Conservation (phyloP, 2,888 invertebrate species). For the Xanthia togata region DNA sequence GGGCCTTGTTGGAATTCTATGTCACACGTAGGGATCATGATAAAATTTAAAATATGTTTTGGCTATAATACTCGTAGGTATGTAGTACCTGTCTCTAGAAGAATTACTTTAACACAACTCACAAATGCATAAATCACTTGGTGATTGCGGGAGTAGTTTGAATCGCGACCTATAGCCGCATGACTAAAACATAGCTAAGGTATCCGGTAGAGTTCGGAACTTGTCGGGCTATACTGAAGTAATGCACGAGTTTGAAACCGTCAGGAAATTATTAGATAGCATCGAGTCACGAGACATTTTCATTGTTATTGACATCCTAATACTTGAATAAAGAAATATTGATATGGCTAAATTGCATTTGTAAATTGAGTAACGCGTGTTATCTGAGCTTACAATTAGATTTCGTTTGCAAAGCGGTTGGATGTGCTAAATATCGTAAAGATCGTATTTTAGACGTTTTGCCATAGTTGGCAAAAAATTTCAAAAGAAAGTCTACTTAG, state of each 20-base stretch:
- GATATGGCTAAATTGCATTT: background rate
- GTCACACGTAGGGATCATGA: background rate
- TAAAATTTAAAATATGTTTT: background rate
- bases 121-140: background rate
- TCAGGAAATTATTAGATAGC: background rate
- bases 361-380: background rate
- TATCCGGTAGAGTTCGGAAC: background rate
- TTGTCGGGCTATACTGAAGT: background rate
- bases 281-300: background rate
- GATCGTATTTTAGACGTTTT: background rate
- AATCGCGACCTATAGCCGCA: background rate
- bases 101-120: background rate
- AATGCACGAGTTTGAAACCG: background rate
- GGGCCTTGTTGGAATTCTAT: background rate
- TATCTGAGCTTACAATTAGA: too few species aligned
- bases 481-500: background rate
- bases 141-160: background rate
- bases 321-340: background rate
- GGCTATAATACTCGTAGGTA: too few species aligned
- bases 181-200: background rate
- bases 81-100: too few species aligned
- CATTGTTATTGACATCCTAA: background rate
- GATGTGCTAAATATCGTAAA: background rate
- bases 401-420: background rate
- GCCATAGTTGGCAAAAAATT: too few species aligned